A percentile compares a stretch with the other conserved stretches of the same genome.
phyloP scores from a whole-genome alignment of 1,140 invertebrate genomes.

The Acyrthosiphon pisum region DNA sequence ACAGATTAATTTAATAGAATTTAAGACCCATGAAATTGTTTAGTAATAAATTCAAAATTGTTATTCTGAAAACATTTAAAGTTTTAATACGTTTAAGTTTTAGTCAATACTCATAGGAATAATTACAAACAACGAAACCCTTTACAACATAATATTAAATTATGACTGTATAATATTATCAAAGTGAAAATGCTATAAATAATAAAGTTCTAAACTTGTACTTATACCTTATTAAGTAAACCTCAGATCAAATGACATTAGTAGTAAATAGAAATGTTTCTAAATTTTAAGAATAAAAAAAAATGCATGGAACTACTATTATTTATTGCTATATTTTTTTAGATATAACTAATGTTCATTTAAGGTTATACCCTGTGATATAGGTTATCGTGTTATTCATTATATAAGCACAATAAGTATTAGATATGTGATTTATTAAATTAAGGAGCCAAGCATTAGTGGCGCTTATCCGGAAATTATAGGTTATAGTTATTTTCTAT shows the following conservation, averaged over 20 bases:
- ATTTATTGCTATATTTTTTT: neutral
- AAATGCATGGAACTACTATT: neutral
- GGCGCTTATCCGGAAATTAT: too few species aligned
- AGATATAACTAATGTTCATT: neutral
- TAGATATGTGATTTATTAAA: too few species aligned
- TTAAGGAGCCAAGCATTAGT: too few species aligned
- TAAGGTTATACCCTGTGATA: neutral
- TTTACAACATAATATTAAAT: neutral
- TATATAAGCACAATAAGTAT: too few species aligned
- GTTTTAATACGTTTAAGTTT: slow-evolving; percentile 13
- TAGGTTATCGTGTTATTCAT: too few species aligned
- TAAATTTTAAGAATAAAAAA: neutral
- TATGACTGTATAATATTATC: neutral
- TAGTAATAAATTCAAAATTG: neutral
- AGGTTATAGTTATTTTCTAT: too few species aligned
- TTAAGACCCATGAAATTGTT: neutral
- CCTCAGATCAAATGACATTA: neutral
- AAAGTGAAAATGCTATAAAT: slow-evolving; percentile 7
- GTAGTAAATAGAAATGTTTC: neutral
- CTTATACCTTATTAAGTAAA: neutral
- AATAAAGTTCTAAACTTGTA: neutral
- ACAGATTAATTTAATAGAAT: neutral
- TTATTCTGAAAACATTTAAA: neutral
- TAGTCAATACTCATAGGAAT: slow-evolving; percentile 15
- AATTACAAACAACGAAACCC: slow-evolving; percentile 4